Evolutionary conservation across 2,888 invertebrate genomes (phyloP), one percentile per base, ranked within the genome.

Genomic region (Idaea aversata): DNA sequence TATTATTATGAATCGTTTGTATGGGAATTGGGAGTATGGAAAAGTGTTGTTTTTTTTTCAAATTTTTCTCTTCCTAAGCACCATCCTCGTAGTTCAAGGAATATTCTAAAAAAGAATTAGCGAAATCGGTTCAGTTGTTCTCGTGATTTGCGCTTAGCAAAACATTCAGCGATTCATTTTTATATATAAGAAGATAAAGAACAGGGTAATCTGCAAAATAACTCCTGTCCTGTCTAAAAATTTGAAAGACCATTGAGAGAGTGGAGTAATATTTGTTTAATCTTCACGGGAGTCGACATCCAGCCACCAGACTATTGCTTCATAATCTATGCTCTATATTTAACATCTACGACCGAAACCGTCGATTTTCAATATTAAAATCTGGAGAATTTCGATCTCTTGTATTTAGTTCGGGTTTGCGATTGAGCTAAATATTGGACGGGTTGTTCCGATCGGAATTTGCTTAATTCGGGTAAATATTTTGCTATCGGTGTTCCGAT

Each of bases 211-310:
- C 25, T 25, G 25, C 3, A 25, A 25, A 25, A 25, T 36, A 10
- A 5, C 47, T 13, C 7, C 0, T 47, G 78, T 25, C 80, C 57
- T 4, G 6, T 86, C 81, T 86, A 79, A 4, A 61, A 74, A 66
- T 70, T 75, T 74, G 15, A 0, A 65, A 75, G 25, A 66, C 62
- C 0, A 7, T 47, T 47, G 4, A 47, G 47, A 47, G 3, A 2
- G 47, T 47, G 77, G 82, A 83, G 90, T 91, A 89, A 91, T 91
- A 91, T 91, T 91, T 91, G 91, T 91, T 91, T 91, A 91, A 91
- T 91, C 91, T 90, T 82, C 82, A 68, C 62, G 67, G 72, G 72
- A 74, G 77, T 83, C 87, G 88, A 84, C 88, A 84, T 82, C 83
- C 85, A 78, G 78, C 87, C 85, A 71, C 47, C 83, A 80, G 86